Evolutionary conservation across 2,888 invertebrate species (phyloP).

Genomic region (Ectropis crepuscularia): DNA sequence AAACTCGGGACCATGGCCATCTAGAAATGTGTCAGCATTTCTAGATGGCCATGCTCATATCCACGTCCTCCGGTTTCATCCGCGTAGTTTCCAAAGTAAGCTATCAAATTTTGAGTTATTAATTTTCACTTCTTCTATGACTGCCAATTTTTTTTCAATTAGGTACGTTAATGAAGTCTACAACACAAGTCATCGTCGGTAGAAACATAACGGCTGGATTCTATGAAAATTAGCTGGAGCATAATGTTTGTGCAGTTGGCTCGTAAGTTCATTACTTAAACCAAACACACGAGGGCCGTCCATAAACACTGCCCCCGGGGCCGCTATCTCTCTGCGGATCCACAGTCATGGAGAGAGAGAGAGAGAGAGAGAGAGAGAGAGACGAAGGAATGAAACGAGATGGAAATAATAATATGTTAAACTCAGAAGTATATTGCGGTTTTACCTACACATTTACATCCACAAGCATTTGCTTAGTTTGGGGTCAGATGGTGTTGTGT

Average conservation of each 20-base stretch:
- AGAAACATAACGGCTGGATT: neutral
- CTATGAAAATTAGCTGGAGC: constrained; percentile 19
- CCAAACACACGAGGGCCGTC: constrained; percentile 50
- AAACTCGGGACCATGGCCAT: no score
- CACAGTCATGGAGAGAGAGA: constrained; percentile 53
- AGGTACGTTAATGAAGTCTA: neutral
- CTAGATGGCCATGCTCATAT: no score
- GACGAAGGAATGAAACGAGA: neutral
- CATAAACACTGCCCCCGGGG: constrained; percentile 55
- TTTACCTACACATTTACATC: no score
- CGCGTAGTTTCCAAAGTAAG: no score
- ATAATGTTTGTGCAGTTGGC: constrained; percentile 27
- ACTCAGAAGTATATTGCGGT: no score
- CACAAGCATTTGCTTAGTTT: no score
- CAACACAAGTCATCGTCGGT: neutral
- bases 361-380: constrained; percentile 48
- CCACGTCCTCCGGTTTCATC: no score
- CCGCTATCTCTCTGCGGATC: constrained; percentile 56
- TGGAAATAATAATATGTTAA: no score
- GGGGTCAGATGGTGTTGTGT: no score
- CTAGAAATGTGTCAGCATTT: no score
- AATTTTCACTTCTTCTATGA: no score
- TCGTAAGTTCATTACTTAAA: constrained; percentile 52
- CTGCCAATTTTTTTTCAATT: neutral
- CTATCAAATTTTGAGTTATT: no score